Percentiles rank a stretch among this genome's conserved stretches.
phyloP scores from a whole-genome alignment of 2,888 invertebrate genomes.

The Cyclophora punctaria region DNA sequence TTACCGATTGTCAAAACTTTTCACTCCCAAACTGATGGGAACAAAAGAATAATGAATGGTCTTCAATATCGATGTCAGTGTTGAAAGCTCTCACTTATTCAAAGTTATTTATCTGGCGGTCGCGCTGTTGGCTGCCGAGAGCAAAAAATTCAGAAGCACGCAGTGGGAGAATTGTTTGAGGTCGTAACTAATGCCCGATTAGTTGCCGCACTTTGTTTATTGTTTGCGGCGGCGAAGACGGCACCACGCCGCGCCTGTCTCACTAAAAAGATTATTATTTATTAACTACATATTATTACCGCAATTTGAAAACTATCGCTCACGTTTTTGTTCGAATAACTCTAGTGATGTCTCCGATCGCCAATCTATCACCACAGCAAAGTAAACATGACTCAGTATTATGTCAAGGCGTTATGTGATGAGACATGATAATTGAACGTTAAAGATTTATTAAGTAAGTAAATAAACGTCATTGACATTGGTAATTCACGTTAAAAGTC shows the following conservation, averaged over 20 bases:
- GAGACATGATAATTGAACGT: too few relatives aligned
- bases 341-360: too few relatives aligned
- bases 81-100: conserved; percentile 44
- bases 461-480: too few relatives aligned
- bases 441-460: too few relatives aligned
- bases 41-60: conserved; percentile 20
- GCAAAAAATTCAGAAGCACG: conserved; percentile 43
- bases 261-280: too few relatives aligned
- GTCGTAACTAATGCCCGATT: conserved; percentile 36
- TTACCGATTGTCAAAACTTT: conserved; percentile 31
- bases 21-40: conserved; percentile 21
- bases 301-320: too few relatives aligned
- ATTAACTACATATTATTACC: too few relatives aligned
- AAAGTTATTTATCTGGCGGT: conserved; percentile 21
- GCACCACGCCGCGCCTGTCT: conserved; percentile 20
- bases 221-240: conserved; percentile 14
- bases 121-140: conserved; percentile 13
- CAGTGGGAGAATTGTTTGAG: conserved; percentile 42
- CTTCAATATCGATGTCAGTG: conserved; percentile 24
- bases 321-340: too few relatives aligned
- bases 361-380: too few relatives aligned
- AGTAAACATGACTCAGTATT: too few relatives aligned
- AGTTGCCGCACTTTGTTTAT: conserved; percentile 18
- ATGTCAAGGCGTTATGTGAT: too few relatives aligned
- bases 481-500: too few relatives aligned